These are phyloP conservation scores for Colletes latitarsis DNA, from an alignment of 1,140 invertebrate species.

Conservation along the genomic window DNA sequence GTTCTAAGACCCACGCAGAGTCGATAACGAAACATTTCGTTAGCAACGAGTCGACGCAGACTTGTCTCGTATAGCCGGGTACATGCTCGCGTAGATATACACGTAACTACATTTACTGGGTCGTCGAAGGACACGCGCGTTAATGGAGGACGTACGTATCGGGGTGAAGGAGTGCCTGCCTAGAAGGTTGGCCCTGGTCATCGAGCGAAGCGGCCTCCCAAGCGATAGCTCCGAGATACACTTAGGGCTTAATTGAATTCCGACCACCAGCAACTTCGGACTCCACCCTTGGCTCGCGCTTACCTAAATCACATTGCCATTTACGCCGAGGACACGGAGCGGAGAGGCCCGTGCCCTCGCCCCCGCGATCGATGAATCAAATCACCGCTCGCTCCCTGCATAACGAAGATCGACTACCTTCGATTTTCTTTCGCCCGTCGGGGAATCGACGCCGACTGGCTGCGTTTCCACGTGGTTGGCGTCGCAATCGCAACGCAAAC, in stretches of 20 bases:
- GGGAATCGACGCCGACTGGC: not conserved
- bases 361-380: constrained; percentile 57
- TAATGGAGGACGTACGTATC: constrained; percentile 56
- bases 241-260: constrained; percentile 75
- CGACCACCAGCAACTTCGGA: constrained; percentile 67
- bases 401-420: constrained; percentile 14
- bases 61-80: not conserved
- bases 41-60: no score
- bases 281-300: constrained; percentile 51
- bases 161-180: constrained; percentile 17
- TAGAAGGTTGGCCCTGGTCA: constrained; percentile 46
- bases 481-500: not conserved
- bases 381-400: constrained; percentile 21
- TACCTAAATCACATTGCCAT: constrained; percentile 72
- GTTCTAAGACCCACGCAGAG: no score
- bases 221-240: constrained; percentile 69
- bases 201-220: constrained; percentile 10
- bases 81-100: not conserved
- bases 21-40: constrained; percentile 18
- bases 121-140: constrained; percentile 30
- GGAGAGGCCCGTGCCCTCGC: not conserved
- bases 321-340: constrained; percentile 45
- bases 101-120: constrained; percentile 7
- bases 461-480: no score
- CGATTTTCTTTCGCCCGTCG: not conserved